A percentile compares a stretch with the other conserved stretches of the same genome.
Evolutionary conservation across 2,888 invertebrate genomes (phyloP).

Genomic region (Drosophila silvestris): DNA sequence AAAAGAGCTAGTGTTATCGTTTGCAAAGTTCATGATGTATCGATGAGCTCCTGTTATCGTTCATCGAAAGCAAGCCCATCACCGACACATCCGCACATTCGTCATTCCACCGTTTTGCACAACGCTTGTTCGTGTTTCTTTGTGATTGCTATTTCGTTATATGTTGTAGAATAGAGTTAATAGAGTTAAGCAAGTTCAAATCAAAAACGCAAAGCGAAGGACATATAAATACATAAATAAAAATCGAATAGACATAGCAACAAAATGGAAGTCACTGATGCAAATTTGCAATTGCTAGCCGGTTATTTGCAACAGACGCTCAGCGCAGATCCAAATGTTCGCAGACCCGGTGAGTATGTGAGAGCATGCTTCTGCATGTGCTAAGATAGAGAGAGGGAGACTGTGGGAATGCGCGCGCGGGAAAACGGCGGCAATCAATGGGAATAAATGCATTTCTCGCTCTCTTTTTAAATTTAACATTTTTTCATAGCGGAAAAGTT

Average conservation of each 20-base stretch:
- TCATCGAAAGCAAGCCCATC: conserved; percentile 19
- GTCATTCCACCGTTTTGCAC: conserved; percentile 50
- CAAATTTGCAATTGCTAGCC: conserved; percentile 92
- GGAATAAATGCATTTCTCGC: conserved; percentile 2
- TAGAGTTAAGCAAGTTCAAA: conserved; percentile 28
- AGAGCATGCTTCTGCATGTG: conserved; percentile 23
- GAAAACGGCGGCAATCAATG: conserved; percentile 47
- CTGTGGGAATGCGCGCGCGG: conserved; percentile 54
- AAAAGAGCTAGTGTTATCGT: neutral
- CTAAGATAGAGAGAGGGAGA: conserved; percentile 11
- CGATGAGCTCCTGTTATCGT: conserved; percentile 7
- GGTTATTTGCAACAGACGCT: conserved; percentile 95
- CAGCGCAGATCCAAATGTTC: conserved; percentile 91
- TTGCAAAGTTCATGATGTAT: conserved; percentile 2
- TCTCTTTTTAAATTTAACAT: neutral
- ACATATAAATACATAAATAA: conserved; percentile 26
- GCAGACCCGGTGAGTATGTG: conserved; percentile 91
- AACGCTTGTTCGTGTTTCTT: conserved; percentile 29
- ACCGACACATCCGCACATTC: conserved; percentile 29
- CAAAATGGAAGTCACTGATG: conserved; percentile 94
- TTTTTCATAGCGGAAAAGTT: conserved; percentile 92
- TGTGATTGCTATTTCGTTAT: conserved; percentile 53
- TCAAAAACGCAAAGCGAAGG: conserved; percentile 24
- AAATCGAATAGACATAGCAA: conserved; percentile 12
- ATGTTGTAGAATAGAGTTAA: conserved; percentile 47